A percentile compares a stretch with the other conserved stretches of the same genome.
These are phyloP conservation scores for Oncopodura yosiiana DNA, from an alignment of 1,140 invertebrate genomes.

Conservation along the genomic window DNA sequence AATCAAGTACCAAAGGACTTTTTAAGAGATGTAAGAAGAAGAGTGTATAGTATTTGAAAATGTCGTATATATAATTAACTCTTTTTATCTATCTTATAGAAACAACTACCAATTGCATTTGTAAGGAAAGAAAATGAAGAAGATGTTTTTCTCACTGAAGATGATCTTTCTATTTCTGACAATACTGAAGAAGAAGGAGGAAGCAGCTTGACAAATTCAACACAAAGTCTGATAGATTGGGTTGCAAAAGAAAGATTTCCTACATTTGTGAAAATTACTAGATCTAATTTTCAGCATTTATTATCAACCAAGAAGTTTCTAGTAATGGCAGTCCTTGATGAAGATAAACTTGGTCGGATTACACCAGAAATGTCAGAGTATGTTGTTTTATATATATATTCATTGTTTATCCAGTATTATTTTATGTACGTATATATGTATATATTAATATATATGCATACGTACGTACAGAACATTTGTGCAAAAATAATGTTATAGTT, in stretches of 20 bases:
- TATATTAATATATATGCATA: slow-evolving; percentile 2
- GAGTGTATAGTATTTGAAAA: not conserved
- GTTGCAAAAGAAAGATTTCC: slow-evolving; percentile 81
- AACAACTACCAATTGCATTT: slow-evolving; percentile 8
- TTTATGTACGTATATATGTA: too few species aligned
- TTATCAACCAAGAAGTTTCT: slow-evolving; percentile 63
- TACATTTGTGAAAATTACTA: slow-evolving; percentile 75
- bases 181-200: not conserved
- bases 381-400: slow-evolving; percentile 22
- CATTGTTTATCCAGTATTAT: not conserved
- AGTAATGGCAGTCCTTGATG: slow-evolving; percentile 73
- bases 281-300: slow-evolving; percentile 70
- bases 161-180: not conserved
- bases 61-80: not conserved
- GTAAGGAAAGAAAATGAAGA: slow-evolving; percentile 19
- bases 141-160: not conserved
- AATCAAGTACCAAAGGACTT: slow-evolving; percentile 21
- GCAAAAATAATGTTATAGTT: too few species aligned
- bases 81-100: slow-evolving; percentile 7
- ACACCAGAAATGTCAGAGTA: slow-evolving; percentile 63
- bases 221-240: slow-evolving; percentile 51
- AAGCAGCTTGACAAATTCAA: slow-evolving; percentile 11
- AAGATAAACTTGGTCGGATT: slow-evolving; percentile 74
- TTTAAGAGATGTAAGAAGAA: slow-evolving; percentile 27
- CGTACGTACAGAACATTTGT: too few species aligned